A percentile compares a stretch with the other conserved stretches of the same genome.
Conservation (phyloP, 2,113 vertebrate species). For the Lycaon pictus region DNA sequence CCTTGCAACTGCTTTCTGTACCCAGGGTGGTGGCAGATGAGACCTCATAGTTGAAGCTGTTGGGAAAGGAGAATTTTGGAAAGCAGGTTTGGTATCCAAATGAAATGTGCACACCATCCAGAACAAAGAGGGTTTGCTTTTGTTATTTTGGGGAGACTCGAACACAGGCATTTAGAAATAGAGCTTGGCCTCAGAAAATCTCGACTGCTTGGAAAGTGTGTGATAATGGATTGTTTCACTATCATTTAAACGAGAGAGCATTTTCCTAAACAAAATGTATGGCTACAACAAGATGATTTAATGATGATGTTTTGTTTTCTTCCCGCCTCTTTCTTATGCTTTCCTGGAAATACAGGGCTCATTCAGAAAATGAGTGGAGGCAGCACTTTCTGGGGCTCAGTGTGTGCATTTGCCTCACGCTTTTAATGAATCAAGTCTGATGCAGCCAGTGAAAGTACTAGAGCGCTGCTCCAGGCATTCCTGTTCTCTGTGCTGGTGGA, state of each 20-base stretch:
- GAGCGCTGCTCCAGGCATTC: not conserved
- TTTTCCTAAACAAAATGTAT: slow-evolving; percentile 29
- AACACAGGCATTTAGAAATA: slow-evolving; percentile 23
- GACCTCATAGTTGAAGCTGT: not conserved
- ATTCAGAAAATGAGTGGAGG: not conserved
- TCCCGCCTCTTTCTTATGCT: not conserved
- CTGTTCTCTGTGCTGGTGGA: not conserved
- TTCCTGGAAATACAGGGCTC: not conserved
- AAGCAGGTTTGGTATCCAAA: not conserved
- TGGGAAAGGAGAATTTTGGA: not conserved
- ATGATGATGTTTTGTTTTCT: not conserved
- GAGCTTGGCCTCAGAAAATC: not conserved
- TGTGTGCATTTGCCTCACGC: not conserved
- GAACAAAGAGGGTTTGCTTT: not conserved
- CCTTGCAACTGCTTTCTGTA: not conserved
- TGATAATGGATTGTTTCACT: not conserved
- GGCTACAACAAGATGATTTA: not conserved
- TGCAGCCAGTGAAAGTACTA: not conserved
- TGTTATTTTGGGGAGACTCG: not conserved
- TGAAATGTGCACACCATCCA: not conserved
- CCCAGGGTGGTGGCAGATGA: too few species aligned
- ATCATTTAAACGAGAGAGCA: not conserved
- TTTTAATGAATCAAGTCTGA: not conserved
- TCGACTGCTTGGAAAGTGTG: not conserved
- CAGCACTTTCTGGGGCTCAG: not conserved